A percentile compares a stretch with the other conserved stretches of the same genome.
phyloP scores from a whole-genome alignment of 2,888 invertebrate genomes.

The Lepidonotus clava region DNA sequence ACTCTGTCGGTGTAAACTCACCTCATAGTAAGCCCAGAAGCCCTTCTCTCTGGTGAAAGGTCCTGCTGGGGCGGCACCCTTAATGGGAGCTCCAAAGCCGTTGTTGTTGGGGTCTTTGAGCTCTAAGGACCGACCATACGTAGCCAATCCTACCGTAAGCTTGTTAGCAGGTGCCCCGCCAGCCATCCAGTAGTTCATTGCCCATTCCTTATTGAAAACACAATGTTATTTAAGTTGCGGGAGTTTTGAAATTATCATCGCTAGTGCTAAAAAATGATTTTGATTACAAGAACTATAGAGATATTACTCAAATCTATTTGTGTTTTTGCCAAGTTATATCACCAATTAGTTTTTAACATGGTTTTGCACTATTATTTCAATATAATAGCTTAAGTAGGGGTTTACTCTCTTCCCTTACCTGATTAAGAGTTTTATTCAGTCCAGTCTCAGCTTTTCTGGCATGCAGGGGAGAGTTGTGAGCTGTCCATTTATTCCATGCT shows the following conservation, averaged over 20 bases:
- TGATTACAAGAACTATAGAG: no score
- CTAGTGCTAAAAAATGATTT: no score
- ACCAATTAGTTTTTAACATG: no score
- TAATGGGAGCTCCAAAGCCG: constrained; percentile 70
- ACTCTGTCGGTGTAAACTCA: no score
- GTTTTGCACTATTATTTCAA: no score
- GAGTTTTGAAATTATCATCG: no score
- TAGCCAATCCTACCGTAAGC: constrained; percentile 71
- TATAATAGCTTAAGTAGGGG: not conserved
- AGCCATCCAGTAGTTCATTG: constrained; percentile 70
- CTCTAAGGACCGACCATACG: constrained; percentile 73
- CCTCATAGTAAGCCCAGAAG: constrained; percentile 76
- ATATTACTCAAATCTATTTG: no score
- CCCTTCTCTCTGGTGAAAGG: constrained; percentile 71
- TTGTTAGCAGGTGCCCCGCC: constrained; percentile 71
- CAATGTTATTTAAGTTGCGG: not conserved
- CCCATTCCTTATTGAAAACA: constrained; percentile 60
- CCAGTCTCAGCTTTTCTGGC: not conserved
- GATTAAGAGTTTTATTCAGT: constrained; percentile 14
- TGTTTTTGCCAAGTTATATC: no score
- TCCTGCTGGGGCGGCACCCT: constrained; percentile 67
- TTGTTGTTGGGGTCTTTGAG: constrained; percentile 63
- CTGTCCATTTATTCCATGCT: constrained; percentile 74
- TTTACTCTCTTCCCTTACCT: not conserved
- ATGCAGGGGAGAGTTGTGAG: constrained; percentile 76